Conservation (phyloP, 2,113 vertebrate genomes). For the Calcarius ornatus region DNA sequence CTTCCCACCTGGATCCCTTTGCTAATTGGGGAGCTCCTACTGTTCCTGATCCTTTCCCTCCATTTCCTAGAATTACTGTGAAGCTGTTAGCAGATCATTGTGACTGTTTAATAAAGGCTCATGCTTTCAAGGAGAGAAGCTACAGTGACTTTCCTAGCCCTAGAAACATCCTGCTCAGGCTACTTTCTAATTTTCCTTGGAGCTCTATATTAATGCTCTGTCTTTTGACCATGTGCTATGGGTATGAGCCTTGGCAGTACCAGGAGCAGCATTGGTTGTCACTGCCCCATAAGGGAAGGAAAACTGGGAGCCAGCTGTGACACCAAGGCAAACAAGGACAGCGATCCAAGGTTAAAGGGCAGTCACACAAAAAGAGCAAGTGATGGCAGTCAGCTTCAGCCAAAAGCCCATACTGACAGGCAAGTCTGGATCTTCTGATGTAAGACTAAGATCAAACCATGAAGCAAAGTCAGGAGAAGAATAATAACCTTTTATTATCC, state of each 20-base stretch:
- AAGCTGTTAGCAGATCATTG: background rate
- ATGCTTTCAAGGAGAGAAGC: background rate
- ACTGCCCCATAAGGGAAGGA: background rate
- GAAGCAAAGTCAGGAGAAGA: background rate
- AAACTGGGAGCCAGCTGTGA: background rate
- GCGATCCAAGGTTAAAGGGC: background rate
- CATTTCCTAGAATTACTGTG: background rate
- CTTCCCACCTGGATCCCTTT: background rate
- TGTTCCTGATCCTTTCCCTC: background rate
- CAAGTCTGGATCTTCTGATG: background rate
- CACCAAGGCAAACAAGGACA: background rate
- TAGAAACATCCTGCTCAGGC: background rate
- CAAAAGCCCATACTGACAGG: background rate
- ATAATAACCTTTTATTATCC: background rate
- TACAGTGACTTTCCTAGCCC: background rate
- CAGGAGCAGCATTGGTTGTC: accelerated
- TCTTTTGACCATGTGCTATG: background rate
- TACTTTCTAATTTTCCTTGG: background rate
- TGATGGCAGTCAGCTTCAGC: background rate
- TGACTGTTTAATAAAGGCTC: background rate
- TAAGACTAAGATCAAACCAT: background rate
- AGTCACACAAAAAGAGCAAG: background rate
- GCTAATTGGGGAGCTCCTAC: background rate
- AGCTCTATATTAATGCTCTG: background rate
- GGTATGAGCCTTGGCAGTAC: background rate